Evolutionary conservation across 2,113 vertebrate genomes (phyloP), one percentile per base, ranked within the genome.

Genomic region (Diadophis punctatus): DNA sequence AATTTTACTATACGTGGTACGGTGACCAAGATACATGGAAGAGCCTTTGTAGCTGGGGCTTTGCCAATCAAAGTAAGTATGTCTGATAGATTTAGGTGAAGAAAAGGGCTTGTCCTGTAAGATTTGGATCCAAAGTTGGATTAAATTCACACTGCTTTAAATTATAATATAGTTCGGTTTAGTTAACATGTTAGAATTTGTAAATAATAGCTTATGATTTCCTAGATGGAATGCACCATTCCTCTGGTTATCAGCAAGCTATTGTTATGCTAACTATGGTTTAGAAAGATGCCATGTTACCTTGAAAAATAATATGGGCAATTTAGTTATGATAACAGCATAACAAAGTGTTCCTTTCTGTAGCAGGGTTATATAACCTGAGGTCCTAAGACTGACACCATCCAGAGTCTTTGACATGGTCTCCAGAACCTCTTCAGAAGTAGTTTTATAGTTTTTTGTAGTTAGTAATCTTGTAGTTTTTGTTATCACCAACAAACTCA

Each of bases 11-110:
- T 99, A 90, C 97, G 99, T 96, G 99, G 99, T 93, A 98, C 96
- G 86, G 98, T 99, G 96, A 98, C 98, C 25, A 99, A 99, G 97
- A 99, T 99, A 93, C 97, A 99, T 27, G 99, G 99, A 92, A 97
- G 99, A 94, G 98, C 99, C 1, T 99, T 98, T 89, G 99, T 99
- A 25, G 99, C 99, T 16, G 99, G 99, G 90, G 98, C 98, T 1
- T 96, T 99, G 93, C 99, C 99, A 60, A 98, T 97, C 96, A 99
- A 99, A 97, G 99, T 99, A 97, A 97, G 97, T 97, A 86, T n/a
- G 30, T 86, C 18, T 43, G 2, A 30, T 43, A 43, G 9, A 39
- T 6, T 58, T 48, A 9, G 23, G 68, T 8, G 51, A 39, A 8
- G 2, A 18, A 8, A 80, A 8, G 39, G 10, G 23, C 20, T n/a